Evolutionary conservation across 64 coral and sea anemone genomes (phyloP).

Genomic region (Montipora cactus): DNA sequence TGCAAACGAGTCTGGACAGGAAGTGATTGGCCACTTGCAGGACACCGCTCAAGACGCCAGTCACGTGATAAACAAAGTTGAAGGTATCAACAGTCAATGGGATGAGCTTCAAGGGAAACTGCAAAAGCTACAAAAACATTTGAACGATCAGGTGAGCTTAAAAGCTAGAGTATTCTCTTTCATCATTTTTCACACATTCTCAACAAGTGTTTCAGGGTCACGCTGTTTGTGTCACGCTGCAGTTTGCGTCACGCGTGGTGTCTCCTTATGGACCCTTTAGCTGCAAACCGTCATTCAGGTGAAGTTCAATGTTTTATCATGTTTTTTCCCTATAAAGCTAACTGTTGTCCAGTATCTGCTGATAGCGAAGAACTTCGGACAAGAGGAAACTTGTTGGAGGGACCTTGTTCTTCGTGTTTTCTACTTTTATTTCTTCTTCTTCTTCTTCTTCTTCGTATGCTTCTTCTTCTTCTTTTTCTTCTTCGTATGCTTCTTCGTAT

Average conservation of each 20-base stretch:
- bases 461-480: too few relatives aligned
- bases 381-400: too few relatives aligned
- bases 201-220: background rate
- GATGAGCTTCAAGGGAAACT: constrained; percentile 65
- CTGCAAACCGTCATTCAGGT: background rate
- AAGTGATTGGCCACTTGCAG: constrained; percentile 62
- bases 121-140: constrained; percentile 41
- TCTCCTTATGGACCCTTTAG: constrained; percentile 2
- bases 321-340: background rate
- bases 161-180: background rate
- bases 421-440: too few relatives aligned
- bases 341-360: background rate
- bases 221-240: constrained; percentile 17
- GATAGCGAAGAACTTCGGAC: background rate
- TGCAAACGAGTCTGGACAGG: constrained; percentile 50
- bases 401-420: too few relatives aligned
- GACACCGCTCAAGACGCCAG: constrained; percentile 66
- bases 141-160: constrained; percentile 1
- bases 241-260: background rate
- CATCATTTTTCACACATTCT: background rate
- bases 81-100: constrained; percentile 56
- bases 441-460: too few relatives aligned
- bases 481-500: too few relatives aligned
- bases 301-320: background rate
- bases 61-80: constrained; percentile 39